phyloP scores from a whole-genome alignment of 2,797 vertebrate genomes.

The Psittacula echo region DNA sequence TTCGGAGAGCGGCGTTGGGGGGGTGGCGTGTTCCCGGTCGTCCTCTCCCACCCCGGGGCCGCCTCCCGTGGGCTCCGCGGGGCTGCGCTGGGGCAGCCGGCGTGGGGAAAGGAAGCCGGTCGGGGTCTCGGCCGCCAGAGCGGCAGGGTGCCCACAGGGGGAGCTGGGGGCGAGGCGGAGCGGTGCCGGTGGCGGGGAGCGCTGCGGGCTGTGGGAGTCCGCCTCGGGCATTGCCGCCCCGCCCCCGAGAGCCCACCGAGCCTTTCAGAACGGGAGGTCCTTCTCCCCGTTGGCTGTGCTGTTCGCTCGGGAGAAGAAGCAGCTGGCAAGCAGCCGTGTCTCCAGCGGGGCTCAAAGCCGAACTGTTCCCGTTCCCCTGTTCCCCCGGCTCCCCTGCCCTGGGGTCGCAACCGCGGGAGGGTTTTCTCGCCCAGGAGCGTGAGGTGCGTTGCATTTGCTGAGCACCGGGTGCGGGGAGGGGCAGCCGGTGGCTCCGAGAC shows the following conservation, averaged over 20 bases:
- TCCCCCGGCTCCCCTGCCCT: not conserved
- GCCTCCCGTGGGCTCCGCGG: not conserved
- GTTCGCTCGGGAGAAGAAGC: not conserved
- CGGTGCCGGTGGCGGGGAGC: not conserved
- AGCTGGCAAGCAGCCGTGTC: not conserved
- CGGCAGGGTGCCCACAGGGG: conserved; percentile 21
- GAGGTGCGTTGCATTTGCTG: not conserved
- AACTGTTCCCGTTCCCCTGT: no score
- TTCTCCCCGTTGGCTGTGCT: not conserved
- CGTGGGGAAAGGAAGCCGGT: no score
- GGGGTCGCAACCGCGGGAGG: not conserved
- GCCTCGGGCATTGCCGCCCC: not conserved
- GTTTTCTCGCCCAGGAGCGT: not conserved
- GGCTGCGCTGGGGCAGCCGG: not conserved
- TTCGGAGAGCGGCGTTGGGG: not conserved
- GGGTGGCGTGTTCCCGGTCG: not conserved
- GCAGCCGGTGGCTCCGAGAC: not conserved
- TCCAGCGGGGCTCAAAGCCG: not conserved
- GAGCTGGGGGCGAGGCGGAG: conserved; percentile 17
- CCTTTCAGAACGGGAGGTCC: not conserved
- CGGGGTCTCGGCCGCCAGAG: not conserved
- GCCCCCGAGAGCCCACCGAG: not conserved
- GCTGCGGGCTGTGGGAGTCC: not conserved
- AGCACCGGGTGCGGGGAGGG: not conserved
- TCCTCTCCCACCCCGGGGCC: not conserved